Evolutionary conservation across 2,113 vertebrate species (phyloP).

Genomic region (Anhinga anhinga): DNA sequence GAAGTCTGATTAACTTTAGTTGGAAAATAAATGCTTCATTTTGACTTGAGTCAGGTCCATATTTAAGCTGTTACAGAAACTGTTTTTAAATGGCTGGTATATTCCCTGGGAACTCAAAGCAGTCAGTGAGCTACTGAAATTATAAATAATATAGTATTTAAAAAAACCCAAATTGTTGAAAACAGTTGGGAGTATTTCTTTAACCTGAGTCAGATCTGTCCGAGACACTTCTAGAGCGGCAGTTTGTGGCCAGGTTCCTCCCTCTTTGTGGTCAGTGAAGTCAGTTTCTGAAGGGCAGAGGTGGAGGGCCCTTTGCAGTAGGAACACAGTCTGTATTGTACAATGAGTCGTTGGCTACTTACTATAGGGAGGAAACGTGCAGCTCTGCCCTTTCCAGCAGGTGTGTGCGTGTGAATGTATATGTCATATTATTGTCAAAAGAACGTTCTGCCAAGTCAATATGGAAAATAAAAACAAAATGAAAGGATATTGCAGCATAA

Average conservation of each 20-base stretch:
- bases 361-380: background rate
- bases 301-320: background rate
- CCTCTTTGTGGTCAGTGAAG: background rate
- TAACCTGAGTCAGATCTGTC: background rate
- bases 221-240: background rate
- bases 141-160: background rate
- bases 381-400: background rate
- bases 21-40: background rate
- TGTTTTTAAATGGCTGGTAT: background rate
- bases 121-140: background rate
- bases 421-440: background rate
- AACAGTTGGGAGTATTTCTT: background rate
- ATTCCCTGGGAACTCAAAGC: background rate
- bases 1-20: background rate
- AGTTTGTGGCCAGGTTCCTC: background rate
- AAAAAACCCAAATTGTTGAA: background rate
- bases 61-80: background rate
- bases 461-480: slow-evolving; percentile 9
- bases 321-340: background rate
- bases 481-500: background rate
- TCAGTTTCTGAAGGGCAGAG: background rate
- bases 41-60: background rate
- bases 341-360: background rate
- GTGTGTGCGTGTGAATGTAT: background rate
- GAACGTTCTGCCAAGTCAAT: background rate